Percentiles rank a stretch among this genome's conserved stretches.
These are phyloP conservation scores for Chamaetylas fuelleborni DNA, from an alignment of 2,113 vertebrate genomes.

Conservation along the genomic window DNA sequence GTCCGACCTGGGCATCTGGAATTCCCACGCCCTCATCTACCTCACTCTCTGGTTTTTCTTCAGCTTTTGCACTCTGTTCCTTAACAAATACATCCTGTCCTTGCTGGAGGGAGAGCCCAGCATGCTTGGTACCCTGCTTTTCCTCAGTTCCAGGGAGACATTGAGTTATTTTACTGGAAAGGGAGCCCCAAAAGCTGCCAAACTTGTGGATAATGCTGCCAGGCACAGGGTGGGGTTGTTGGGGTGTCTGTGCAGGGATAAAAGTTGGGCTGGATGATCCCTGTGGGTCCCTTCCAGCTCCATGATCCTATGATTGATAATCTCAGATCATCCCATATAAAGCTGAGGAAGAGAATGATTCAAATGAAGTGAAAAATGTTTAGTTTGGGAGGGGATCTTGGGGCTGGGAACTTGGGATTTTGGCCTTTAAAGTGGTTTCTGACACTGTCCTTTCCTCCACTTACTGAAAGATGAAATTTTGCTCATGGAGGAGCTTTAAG, in stretches of 20 bases:
- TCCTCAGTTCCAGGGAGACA: background rate
- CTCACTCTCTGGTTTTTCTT: slow-evolving; percentile 93
- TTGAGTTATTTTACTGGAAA: rapidly evolving
- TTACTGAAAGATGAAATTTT: background rate
- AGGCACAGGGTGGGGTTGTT: background rate
- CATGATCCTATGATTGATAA: background rate
- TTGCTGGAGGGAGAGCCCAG: slow-evolving; percentile 93
- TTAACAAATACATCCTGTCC: slow-evolving; percentile 96
- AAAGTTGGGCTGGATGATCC: background rate
- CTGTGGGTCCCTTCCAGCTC: background rate
- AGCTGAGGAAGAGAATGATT: background rate
- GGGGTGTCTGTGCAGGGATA: background rate
- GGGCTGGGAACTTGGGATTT: background rate
- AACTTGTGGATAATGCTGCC: background rate
- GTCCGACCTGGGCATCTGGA: slow-evolving; percentile 87
- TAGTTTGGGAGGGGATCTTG: background rate
- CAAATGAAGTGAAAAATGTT: background rate
- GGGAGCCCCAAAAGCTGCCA: background rate
- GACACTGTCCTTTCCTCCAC: background rate
- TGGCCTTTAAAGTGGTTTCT: background rate
- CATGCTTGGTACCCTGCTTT: slow-evolving; percentile 81
- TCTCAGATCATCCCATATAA: background rate
- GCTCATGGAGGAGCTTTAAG: background rate
- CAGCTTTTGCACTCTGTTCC: slow-evolving; percentile 97
- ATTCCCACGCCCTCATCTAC: slow-evolving; percentile 81